phyloP scores from a whole-genome alignment of 2,113 vertebrate genomes.

The Jacana jacana region DNA sequence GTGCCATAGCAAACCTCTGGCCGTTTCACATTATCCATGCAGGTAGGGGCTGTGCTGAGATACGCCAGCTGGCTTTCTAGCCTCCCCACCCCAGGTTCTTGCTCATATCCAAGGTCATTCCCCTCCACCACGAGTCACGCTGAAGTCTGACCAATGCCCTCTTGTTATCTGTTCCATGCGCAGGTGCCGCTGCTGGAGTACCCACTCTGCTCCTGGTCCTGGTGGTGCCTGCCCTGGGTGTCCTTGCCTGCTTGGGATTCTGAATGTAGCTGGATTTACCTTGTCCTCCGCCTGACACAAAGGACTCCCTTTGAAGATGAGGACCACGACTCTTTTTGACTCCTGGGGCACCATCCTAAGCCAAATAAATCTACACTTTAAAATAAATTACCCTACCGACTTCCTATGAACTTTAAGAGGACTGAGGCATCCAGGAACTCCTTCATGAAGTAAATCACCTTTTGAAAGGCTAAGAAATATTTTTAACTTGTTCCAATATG shows the following conservation, averaged over 20 bases:
- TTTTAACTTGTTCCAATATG: constrained; percentile 97
- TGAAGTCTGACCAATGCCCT: background rate
- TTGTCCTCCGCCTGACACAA: constrained; percentile 74
- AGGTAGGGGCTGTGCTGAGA: background rate
- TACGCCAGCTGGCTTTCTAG: background rate
- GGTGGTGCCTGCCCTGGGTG: constrained; percentile 77
- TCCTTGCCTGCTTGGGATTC: constrained; percentile 82
- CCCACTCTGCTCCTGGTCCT: constrained; percentile 71
- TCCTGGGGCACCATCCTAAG: constrained; percentile 79
- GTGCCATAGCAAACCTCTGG: background rate
- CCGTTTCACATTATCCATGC: background rate
- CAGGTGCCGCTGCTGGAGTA: constrained; percentile 70
- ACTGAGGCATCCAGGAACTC: constrained; percentile 86
- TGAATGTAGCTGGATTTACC: constrained; percentile 87
- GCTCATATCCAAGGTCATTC: background rate
- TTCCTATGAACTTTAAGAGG: constrained; percentile 77
- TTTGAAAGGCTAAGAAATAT: constrained; percentile 82
- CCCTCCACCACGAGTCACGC: fast-evolving
- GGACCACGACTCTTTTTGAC: constrained; percentile 78
- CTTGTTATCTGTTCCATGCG: constrained; percentile 1
- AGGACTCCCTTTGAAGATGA: constrained; percentile 78
- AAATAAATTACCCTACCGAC: constrained; percentile 74
- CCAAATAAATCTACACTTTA: constrained; percentile 81
- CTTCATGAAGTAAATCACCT: constrained; percentile 83
- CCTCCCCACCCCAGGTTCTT: background rate